Base-by-base conservation (phyloP, 2,888 invertebrate species). In the Phoronis australis region DNA sequence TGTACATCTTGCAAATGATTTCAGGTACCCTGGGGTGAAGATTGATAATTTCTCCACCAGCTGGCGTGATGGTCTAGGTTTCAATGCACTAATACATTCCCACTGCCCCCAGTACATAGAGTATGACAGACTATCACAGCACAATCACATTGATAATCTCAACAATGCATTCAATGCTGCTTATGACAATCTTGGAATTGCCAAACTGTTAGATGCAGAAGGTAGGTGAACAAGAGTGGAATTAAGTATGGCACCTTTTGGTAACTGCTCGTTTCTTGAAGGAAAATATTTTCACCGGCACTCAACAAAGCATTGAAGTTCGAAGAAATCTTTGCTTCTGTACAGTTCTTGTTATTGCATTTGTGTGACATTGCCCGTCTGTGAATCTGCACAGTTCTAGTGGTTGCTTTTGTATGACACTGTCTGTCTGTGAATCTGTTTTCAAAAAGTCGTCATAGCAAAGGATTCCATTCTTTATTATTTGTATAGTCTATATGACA, bases 101-200 rank as follows among this genome's bases (percentile, higher is more conserved):
- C 97, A 99, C 80, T 69, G 96, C 54, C 96, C 97, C 9, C 97
- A 99, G 79, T 81, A 97, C 64, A 90, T 99, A 76, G 87, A 89
- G 65, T 96, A 87, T 83, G 82, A 85, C 61, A 82, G 84, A 52
- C 81, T 99, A 48, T 84, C 87, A 45, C 87, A 86, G 43, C 81
- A 83, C 42, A 87, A 87, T 71, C 89, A 93, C 78, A 88, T 97
- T 72, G 90, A 90, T 73, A 99, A 97, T 72, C 83, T 99, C 61
- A 96, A 97, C 81, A 90, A 94, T 80, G 99, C 99, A 27, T 99
- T 99, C 80, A 90, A 94, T 72, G 85, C 91, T 48, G 97, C 97
- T 0, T 88, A 92, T 76, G 84, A 85, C 47, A 88, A 95, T 66
- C 83, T 99, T 61, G 95, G 94, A 42, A 96, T 99, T 57, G 90